A percentile compares a stretch with the other conserved stretches of the same genome.
phyloP scores from a whole-genome alignment of 2,888 invertebrate species.

The Sphecodes monilicornis region DNA sequence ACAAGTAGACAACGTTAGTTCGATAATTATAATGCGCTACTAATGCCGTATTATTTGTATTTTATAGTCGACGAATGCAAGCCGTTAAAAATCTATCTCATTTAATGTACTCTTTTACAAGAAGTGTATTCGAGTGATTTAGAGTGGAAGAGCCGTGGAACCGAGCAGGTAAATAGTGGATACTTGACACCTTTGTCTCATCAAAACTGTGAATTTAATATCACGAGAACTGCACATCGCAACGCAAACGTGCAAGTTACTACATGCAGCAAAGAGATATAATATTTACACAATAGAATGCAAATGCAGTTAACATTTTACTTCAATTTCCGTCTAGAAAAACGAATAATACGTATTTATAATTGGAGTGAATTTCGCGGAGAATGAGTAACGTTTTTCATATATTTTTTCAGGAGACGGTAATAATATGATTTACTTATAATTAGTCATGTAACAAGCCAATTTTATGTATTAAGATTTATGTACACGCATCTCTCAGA shows the following conservation, averaged over 20 bases:
- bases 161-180: constrained; percentile 27
- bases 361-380: not conserved
- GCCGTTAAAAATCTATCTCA: not conserved
- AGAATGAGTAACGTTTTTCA: not conserved
- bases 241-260: not conserved
- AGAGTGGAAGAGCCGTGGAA: constrained; percentile 2
- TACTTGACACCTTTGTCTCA: constrained; percentile 48
- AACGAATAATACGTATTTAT: not conserved
- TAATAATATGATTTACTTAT: not conserved
- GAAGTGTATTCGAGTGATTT: not conserved
- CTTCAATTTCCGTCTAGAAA: not conserved
- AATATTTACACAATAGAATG: constrained; percentile 17
- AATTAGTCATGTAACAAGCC: not conserved
- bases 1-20: not conserved
- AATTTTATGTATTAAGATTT: no score
- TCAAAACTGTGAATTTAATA: constrained; percentile 42
- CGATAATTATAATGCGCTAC: not conserved
- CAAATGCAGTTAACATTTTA: not conserved
- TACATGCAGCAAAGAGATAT: constrained; percentile 1
- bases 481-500: no score
- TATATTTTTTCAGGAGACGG: not conserved
- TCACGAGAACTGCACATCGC: constrained; percentile 4
- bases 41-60: not conserved
- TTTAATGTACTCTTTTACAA: not conserved
- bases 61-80: not conserved